Base-by-base conservation (phyloP, 2,888 invertebrate genomes). In the Phortica magna region DNA sequence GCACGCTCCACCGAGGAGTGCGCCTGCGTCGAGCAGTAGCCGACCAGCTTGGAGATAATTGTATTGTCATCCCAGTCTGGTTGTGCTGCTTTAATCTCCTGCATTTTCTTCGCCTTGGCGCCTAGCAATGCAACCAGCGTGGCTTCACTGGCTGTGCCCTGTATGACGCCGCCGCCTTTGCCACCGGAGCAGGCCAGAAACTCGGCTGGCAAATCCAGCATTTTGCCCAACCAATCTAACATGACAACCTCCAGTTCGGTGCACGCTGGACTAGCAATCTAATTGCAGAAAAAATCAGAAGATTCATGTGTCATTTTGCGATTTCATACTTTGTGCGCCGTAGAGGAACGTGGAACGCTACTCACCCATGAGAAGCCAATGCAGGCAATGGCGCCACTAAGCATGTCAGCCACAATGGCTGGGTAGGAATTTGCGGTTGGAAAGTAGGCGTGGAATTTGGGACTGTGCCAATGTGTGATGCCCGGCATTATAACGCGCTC, bases 401-500 rank as follows among this genome's bases (percentile, higher is more conserved):
- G 93, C 95, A 99, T 98, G 89, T 99, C 99, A 5, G 97, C 98
- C 10, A 98, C 96, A 83, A 98, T 97, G 10, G 97, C 95, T 0
- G 98, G 97, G 92, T 98, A 98, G 0, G 98, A 98, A 92, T 97
- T 97, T 41, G 96, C 98, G 0, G 98, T 97, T 19, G 98, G 98
- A 92, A 97, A 98, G 92, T 98, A 99, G 6, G 98, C 98, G 92
- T 98, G 97, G 93, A 99, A 99, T 89, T 96, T 94, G 7, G 98
- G 98, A 75, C 97, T 97, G 91, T 98, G 97, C 98, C 98, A 99
- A 90, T 98, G 98, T 0, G 98, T 98, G 75, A 98, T 97, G 70
- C 99, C 99, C 0, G 99, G 98, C 98, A 99, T 99, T 82, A 99
- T 97, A 76, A 98, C 96, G 75, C 95, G 93, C 91, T 99, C 99